Conservation (phyloP, 2,797 vertebrate genomes). For the Brotogeris chrysoptera region DNA sequence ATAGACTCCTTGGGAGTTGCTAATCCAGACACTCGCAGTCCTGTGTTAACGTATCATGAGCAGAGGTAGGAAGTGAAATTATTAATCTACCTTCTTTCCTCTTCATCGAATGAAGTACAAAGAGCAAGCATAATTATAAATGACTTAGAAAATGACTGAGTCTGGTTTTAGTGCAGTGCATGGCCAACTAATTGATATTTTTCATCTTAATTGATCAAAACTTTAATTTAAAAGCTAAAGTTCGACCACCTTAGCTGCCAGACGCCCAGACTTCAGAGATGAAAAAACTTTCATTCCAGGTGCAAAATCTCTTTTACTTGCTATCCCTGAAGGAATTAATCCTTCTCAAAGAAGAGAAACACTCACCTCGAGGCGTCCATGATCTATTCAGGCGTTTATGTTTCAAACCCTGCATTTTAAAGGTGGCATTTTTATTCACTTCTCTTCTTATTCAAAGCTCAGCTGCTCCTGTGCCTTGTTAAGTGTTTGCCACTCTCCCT, state of each 20-base stretch:
- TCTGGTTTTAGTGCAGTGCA: not conserved
- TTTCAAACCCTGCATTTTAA: not conserved
- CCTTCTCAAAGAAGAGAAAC: not conserved
- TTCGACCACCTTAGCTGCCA: not conserved
- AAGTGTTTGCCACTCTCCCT: not conserved
- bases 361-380: accelerated
- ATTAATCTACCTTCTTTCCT: not conserved
- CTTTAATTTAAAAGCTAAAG: not conserved
- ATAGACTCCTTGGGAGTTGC: not conserved
- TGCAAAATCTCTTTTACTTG: not conserved
- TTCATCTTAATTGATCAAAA: not conserved
- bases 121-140: not conserved
- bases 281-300: not conserved
- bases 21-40: not conserved
- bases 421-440: not conserved
- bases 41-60: not conserved
- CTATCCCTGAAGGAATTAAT: not conserved
- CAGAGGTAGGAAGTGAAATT: not conserved
- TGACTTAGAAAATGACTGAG: not conserved
- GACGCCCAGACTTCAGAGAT: not conserved
- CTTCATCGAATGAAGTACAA: not conserved
- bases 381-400: not conserved
- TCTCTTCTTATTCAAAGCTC: not conserved
- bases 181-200: not conserved
- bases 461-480: not conserved